Evolutionary conservation across 2,888 invertebrate genomes (phyloP).

Genomic region (Catocala sponsa): DNA sequence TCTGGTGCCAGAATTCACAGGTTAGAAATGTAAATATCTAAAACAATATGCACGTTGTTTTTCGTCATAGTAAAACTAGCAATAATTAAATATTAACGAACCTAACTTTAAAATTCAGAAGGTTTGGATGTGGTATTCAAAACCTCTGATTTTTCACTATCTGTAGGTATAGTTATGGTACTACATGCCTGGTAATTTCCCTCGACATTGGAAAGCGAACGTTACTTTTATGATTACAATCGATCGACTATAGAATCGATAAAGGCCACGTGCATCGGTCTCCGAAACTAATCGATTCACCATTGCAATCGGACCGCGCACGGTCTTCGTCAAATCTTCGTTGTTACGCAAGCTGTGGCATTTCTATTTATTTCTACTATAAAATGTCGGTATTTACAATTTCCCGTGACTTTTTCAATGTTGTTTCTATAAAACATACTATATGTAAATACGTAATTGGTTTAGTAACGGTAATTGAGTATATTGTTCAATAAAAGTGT

Average conservation of each 20-base stretch:
- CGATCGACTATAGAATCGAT: slow-evolving; percentile 36
- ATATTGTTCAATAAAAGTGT: slow-evolving; percentile 1
- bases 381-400: slow-evolving; percentile 20
- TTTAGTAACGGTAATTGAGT: slow-evolving; percentile 15
- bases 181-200: slow-evolving; percentile 16
- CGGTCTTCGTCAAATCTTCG: slow-evolving; percentile 33
- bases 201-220: slow-evolving; percentile 49
- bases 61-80: too few species aligned
- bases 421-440: slow-evolving; percentile 20
- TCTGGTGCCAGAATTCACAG: too few species aligned
- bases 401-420: slow-evolving; percentile 11
- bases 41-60: too few species aligned
- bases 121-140: too few species aligned
- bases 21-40: too few species aligned
- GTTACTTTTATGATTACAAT: slow-evolving; percentile 39
- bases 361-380: slow-evolving; percentile 9
- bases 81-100: too few species aligned
- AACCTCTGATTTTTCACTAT: too few species aligned
- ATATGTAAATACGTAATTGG: slow-evolving; percentile 12
- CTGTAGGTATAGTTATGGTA: too few species aligned
- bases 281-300: slow-evolving; percentile 51
- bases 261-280: slow-evolving; percentile 49
- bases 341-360: slow-evolving; percentile 31
- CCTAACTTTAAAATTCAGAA: too few species aligned
- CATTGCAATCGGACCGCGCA: slow-evolving; percentile 31